Percentiles rank a stretch among this genome's conserved stretches.
Conservation (phyloP, 2,113 vertebrate genomes). For the Gorsachius goisagi region DNA sequence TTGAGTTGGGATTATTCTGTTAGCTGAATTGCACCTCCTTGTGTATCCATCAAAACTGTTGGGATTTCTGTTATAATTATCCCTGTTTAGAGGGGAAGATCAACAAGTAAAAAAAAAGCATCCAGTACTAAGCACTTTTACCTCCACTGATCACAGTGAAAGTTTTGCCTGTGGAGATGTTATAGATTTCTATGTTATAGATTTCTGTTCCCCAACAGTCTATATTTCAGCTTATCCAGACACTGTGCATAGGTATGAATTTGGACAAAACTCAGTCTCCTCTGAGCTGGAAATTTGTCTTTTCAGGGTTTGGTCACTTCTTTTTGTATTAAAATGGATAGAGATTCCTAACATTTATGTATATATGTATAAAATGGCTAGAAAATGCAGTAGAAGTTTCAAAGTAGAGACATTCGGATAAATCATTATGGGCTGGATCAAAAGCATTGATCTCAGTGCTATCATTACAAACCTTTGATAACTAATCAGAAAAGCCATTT, state of each 20-base stretch:
- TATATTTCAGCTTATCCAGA: background rate
- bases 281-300: background rate
- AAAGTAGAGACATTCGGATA: background rate
- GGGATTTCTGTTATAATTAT: background rate
- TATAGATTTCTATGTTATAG: background rate
- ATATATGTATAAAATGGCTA: background rate
- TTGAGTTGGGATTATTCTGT: background rate
- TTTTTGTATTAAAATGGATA: background rate
- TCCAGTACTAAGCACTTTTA: background rate
- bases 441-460: background rate
- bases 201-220: background rate
- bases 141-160: background rate
- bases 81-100: background rate
- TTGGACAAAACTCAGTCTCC: background rate
- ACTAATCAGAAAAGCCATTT: background rate
- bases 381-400: background rate
- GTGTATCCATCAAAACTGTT: background rate
- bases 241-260: background rate
- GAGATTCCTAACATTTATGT: background rate
- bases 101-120: background rate
- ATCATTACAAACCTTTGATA: conserved; percentile 5
- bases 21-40: background rate
- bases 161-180: background rate
- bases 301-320: background rate
- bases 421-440: background rate